Evolutionary conservation across 2,113 vertebrate species (phyloP).

Genomic region (Gambusia holbrooki): DNA sequence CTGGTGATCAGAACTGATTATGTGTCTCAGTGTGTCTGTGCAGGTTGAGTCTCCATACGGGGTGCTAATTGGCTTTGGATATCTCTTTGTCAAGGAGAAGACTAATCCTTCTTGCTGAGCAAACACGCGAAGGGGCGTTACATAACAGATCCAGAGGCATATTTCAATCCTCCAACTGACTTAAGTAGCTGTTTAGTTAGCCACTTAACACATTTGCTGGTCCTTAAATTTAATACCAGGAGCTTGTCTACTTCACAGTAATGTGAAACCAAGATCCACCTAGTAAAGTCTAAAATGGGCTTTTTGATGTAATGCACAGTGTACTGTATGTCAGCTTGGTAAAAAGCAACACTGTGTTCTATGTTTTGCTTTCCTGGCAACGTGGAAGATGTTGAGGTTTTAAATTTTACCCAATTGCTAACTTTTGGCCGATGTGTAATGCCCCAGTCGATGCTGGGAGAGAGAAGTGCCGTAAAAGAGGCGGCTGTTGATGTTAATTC

Average conservation of each 20-base stretch:
- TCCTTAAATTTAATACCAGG: background rate
- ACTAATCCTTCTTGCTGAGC: background rate
- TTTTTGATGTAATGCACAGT: background rate
- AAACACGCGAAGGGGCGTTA: background rate
- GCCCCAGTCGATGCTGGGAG: too few relatives aligned
- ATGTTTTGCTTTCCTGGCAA: too few relatives aligned
- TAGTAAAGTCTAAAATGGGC: background rate
- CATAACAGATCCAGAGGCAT: background rate
- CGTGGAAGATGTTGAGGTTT: too few relatives aligned
- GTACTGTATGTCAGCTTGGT: too few relatives aligned
- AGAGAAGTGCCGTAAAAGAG: too few relatives aligned
- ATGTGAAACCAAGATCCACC: background rate
- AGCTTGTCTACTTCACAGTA: background rate
- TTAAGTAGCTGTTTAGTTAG: background rate
- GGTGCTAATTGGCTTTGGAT: background rate
- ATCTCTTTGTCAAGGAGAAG: background rate
- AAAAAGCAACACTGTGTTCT: too few relatives aligned
- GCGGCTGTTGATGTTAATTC: too few relatives aligned
- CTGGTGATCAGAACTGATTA: background rate
- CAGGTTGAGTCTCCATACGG: background rate
- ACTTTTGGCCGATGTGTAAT: too few relatives aligned
- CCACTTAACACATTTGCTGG: background rate
- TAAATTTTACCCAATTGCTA: too few relatives aligned
- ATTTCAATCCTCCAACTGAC: background rate
- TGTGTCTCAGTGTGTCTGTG: background rate